phyloP scores from a whole-genome alignment of 1,140 invertebrate species.

The Drosophila pallidifrons region DNA sequence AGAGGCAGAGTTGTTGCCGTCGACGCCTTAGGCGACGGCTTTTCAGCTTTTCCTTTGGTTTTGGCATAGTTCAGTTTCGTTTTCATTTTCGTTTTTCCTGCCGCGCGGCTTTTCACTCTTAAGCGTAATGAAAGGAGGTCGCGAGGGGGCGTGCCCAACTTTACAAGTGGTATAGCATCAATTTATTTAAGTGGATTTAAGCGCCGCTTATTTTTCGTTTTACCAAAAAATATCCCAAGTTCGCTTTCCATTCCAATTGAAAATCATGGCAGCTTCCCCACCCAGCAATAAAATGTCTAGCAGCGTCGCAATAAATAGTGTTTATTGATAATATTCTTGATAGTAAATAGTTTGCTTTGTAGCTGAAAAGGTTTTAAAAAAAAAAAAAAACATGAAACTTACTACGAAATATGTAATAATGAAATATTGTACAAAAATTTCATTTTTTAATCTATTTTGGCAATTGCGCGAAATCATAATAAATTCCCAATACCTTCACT shows the following conservation, averaged over 20 bases:
- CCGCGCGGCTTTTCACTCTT: conserved; percentile 36
- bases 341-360: too few relatives aligned
- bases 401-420: too few relatives aligned
- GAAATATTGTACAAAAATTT: too few relatives aligned
- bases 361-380: too few relatives aligned
- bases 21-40: conserved; percentile 46
- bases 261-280: conserved; percentile 10
- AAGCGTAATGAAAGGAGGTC: conserved; percentile 63
- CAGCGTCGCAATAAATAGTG: conserved; percentile 1
- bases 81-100: conserved; percentile 29
- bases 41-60: conserved; percentile 43
- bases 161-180: conserved; percentile 70
- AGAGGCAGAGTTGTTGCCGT: conserved; percentile 12
- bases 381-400: too few relatives aligned
- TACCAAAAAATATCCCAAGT: conserved; percentile 26
- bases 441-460: too few relatives aligned
- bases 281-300: conserved; percentile 3
- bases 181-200: conserved; percentile 80
- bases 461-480: too few relatives aligned
- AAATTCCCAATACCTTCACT: too few relatives aligned
- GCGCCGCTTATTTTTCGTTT: conserved; percentile 58
- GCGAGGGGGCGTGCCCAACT: conserved; percentile 33
- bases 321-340: conserved; percentile 1
- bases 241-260: conserved; percentile 28
- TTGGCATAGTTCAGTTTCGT: conserved; percentile 16